Percentiles rank a stretch among this genome's conserved stretches.
Conservation (phyloP, 2,888 invertebrate species). For the Lochmaea capreae region DNA sequence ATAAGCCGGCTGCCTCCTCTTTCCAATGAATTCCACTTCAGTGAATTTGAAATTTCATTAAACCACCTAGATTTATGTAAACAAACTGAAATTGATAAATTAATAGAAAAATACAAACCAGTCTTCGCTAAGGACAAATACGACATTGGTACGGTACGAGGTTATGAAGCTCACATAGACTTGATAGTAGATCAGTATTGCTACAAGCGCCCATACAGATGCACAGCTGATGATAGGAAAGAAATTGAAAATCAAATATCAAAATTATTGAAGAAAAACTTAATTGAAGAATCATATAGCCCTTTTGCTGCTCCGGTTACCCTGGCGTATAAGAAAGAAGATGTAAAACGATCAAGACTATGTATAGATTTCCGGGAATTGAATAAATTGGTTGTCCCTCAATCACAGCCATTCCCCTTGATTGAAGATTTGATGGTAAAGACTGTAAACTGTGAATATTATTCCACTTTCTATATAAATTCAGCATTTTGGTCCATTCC, state of each 20-base stretch:
- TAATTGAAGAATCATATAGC: constrained; percentile 3
- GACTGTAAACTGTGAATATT: constrained; percentile 2
- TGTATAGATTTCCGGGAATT: too few species aligned
- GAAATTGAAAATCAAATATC: constrained; percentile 10
- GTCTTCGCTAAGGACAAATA: constrained; percentile 45
- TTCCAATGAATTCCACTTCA: too few species aligned
- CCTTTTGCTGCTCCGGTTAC: neutral
- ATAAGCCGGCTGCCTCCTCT: too few species aligned
- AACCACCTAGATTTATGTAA: constrained; percentile 6
- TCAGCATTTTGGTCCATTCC: constrained; percentile 37
- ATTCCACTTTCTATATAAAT: constrained; percentile 28
- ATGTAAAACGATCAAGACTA: neutral
- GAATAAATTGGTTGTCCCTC: too few species aligned
- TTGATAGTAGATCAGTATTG: constrained; percentile 33
- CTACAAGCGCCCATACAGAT: constrained; percentile 18
- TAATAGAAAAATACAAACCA: constrained; percentile 38
- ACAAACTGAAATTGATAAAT: constrained; percentile 37
- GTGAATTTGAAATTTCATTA: too few species aligned
- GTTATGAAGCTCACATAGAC: constrained; percentile 43
- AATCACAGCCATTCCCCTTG: neutral
- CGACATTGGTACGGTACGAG: constrained; percentile 38
- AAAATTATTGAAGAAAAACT: neutral
- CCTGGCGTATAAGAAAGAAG: neutral
- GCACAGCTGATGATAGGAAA: neutral
- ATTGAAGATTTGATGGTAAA: too few species aligned